phyloP scores from a whole-genome alignment of 2,888 invertebrate genomes.

The Aelia acuminata region DNA sequence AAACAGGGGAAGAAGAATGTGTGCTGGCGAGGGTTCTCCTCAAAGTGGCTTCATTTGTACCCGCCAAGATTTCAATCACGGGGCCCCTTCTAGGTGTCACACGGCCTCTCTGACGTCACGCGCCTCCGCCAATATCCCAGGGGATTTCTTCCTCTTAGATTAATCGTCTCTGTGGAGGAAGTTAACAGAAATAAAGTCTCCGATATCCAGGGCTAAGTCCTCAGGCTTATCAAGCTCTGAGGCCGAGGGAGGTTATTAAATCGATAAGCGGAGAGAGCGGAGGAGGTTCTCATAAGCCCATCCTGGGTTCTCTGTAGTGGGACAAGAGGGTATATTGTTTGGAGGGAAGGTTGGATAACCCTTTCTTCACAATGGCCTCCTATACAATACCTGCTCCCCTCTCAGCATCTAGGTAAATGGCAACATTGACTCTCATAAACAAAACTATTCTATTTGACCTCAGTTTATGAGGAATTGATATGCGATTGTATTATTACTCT shows the following conservation, averaged over 20 bases:
- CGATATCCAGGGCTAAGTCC: constrained; percentile 27
- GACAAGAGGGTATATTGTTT: constrained; percentile 56
- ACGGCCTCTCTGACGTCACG: not conserved
- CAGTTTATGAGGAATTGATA: constrained; percentile 10
- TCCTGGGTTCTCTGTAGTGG: constrained; percentile 48
- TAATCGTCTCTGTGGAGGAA: constrained; percentile 44
- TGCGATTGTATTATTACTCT: not conserved
- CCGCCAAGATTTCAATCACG: constrained; percentile 54
- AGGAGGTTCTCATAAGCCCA: constrained; percentile 54
- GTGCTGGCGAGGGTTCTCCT: constrained; percentile 3
- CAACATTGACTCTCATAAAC: constrained; percentile 44
- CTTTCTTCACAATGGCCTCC: constrained; percentile 55
- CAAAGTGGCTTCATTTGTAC: constrained; percentile 46
- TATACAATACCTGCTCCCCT: constrained; percentile 40
- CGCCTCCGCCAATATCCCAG: constrained; percentile 13
- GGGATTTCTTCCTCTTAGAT: constrained; percentile 51
- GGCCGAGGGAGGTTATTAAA: constrained; percentile 51
- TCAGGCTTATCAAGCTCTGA: constrained; percentile 29
- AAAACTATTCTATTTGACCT: constrained; percentile 45
- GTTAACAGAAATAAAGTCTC: constrained; percentile 54
- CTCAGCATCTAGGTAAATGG: constrained; percentile 42
- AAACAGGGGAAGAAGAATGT: constrained; percentile 34
- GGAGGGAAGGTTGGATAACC: constrained; percentile 50
- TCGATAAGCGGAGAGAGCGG: constrained; percentile 51
- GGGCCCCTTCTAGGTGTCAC: constrained; percentile 22